A percentile compares a stretch with the other conserved stretches of the same genome.
These are phyloP conservation scores for Phenganax stokvisi DNA, from an alignment of 92 coral and sea anemone genomes.

Conservation along the genomic window DNA sequence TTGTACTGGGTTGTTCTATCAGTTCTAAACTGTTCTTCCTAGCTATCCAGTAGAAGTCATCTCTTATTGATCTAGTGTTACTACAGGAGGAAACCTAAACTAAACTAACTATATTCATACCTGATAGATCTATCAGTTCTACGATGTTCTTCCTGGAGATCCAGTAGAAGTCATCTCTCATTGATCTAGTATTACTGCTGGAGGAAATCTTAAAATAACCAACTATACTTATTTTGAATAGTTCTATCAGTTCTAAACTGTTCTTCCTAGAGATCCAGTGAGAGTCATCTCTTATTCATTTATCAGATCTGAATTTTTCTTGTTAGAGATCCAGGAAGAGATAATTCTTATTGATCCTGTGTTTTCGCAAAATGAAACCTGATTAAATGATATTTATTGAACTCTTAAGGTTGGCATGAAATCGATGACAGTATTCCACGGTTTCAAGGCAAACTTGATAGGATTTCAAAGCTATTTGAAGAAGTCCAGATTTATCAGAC, in stretches of 20 bases:
- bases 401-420: conserved; percentile 81
- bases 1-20: not conserved
- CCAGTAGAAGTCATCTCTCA: not conserved
- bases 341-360: no score
- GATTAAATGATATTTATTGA: not conserved
- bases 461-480: conserved; percentile 71
- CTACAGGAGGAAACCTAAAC: conserved; percentile 1
- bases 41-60: not conserved
- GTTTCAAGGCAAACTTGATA: conserved; percentile 78
- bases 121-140: not conserved
- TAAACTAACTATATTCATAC: no score
- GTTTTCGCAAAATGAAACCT: no score
- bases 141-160: not conserved
- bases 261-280: no score
- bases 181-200: not conserved
- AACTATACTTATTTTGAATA: no score
- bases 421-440: conserved; percentile 94
- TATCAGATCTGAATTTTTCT: no score
- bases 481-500: conserved; percentile 33
- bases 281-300: no score
- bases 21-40: not conserved
- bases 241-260: no score
- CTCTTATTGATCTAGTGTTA: conserved; percentile 12
- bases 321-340: no score
- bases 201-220: no score